Percentiles rank a stretch among this genome's conserved stretches.
Evolutionary conservation across 53 echinoderm and acorn worm genomes (phyloP).

Genomic region (Echinometra lucunter): DNA sequence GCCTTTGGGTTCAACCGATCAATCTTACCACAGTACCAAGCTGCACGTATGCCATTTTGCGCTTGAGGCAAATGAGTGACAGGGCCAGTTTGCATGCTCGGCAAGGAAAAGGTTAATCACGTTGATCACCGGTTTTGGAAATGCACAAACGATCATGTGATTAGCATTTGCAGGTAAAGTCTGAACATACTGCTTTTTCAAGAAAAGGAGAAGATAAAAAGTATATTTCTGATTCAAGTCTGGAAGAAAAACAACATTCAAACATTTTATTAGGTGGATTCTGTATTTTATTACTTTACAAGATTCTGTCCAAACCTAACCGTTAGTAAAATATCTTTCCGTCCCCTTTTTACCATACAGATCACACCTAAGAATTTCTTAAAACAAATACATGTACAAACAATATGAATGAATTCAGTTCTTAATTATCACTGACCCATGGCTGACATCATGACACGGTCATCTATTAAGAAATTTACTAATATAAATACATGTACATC

Average conservation of each 20-base stretch:
- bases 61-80: too few relatives aligned
- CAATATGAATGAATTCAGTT: not conserved
- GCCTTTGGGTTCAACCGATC: too few relatives aligned
- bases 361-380: not conserved
- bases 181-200: too few relatives aligned
- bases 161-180: too few relatives aligned
- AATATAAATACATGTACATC: not conserved
- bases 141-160: too few relatives aligned
- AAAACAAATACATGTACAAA: not conserved
- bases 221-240: too few relatives aligned
- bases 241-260: not conserved
- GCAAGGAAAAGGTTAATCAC: too few relatives aligned
- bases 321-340: not conserved
- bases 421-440: not conserved
- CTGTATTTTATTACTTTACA: slow-evolving; percentile 6
- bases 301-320: not conserved
- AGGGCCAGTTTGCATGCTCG: too few relatives aligned
- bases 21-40: too few relatives aligned
- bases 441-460: not conserved
- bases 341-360: not conserved
- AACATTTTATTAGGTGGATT: not conserved
- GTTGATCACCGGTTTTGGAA: too few relatives aligned
- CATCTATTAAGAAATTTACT: not conserved
- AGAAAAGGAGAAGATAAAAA: too few relatives aligned
- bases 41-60: too few relatives aligned